A percentile compares a stretch with the other conserved stretches of the same genome.
These are phyloP conservation scores for Myotis davidii DNA, from an alignment of 2,113 vertebrate genomes.

Conservation along the genomic window DNA sequence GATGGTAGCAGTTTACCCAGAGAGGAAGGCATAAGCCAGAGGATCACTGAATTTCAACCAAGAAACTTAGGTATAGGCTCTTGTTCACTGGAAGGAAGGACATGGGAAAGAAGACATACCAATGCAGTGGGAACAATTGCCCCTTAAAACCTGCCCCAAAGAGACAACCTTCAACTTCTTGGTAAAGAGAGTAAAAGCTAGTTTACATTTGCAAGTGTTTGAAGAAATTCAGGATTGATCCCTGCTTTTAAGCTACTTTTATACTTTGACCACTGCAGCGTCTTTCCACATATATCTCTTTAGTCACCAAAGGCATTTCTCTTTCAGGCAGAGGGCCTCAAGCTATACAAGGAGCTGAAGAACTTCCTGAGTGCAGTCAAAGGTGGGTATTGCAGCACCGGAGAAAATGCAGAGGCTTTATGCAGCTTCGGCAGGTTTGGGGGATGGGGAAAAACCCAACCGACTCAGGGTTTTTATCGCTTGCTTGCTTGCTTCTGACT, in stretches of 20 bases:
- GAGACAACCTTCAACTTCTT: neutral
- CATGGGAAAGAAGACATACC: neutral
- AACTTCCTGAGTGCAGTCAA: slow-evolving; percentile 90
- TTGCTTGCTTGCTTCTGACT: neutral
- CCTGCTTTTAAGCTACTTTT: slow-evolving; percentile 35
- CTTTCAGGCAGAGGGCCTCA: slow-evolving; percentile 91
- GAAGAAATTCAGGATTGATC: neutral
- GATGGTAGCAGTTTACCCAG: neutral
- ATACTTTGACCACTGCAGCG: neutral
- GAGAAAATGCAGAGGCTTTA: neutral
- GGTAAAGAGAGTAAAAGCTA: neutral
- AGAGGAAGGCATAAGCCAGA: neutral
- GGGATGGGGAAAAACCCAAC: neutral
- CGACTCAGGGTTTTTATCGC: neutral
- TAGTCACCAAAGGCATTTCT: slow-evolving; percentile 29
- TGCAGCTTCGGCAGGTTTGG: neutral
- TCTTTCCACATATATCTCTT: slow-evolving; percentile 1
- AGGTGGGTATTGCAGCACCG: slow-evolving; percentile 83
- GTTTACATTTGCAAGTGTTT: neutral
- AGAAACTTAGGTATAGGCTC: neutral
- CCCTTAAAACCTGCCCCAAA: neutral
- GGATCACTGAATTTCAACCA: neutral
- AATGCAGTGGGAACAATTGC: neutral
- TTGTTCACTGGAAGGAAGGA: neutral
- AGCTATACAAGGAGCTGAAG: slow-evolving; percentile 94